Base-by-base conservation (phyloP, 23 tunicate species). In the Oikopleura dioica region DNA sequence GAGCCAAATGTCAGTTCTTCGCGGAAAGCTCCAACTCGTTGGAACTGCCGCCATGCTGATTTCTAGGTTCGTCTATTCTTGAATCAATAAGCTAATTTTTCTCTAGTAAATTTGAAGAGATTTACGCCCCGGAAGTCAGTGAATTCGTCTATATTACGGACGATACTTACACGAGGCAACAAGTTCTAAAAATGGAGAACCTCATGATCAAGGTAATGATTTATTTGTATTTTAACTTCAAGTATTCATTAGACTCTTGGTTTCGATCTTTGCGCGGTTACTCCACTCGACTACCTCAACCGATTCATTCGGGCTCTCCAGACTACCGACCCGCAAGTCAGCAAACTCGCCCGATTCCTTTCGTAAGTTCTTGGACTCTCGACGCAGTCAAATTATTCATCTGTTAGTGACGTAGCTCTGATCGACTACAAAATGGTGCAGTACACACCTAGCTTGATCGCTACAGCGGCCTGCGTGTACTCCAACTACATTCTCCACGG, bases 81-180 rank as follows among this genome's bases (percentile, higher is more conserved):
- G 36, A 23, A 24, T 68, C 32, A 68, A 35, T 24, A 68, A 35
- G 21, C 26, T 0, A 51, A 51, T 21, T 31, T 59, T 80, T 59
- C 76, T 37, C 12, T 72, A 91, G 97, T 55, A 91, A 91, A 82
- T 82, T 85, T 69, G 97, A 91, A 79, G 97, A 91, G 81, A 91
- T 91, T 36, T 91, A 91, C 75, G 92, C 97, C 1, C 97, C 92
- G 36, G 92, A 91, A 72, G 84, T 91, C 37, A 86, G 84, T 34
- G 97, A 91, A 63, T 91, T 85, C 69, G 97, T 91, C 32, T 91
- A 82, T 81, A 85, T 91, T 75, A 91, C 97, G 34, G 97, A 91
- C 38, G 97, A 91, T 37, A 91, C 97, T 34, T 91, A 91, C 85
- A 82, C 87, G 23, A 85, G 82, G 67, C 78, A 81, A 59, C 97